Evolutionary conservation across 53 echinoderm and acorn worm species (phyloP).

Genomic region (Luidia sarsii): DNA sequence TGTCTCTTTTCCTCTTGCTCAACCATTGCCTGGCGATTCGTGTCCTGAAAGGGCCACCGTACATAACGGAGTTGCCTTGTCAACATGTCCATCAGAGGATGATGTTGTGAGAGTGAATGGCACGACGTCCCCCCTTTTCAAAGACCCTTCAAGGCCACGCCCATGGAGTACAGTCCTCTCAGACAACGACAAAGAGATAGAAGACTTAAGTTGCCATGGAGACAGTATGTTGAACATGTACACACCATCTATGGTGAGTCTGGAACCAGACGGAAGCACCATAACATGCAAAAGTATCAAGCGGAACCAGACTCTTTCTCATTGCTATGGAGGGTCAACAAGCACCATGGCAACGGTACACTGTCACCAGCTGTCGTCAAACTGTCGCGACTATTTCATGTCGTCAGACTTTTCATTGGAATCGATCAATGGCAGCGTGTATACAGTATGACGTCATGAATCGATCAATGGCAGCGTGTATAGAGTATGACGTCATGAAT

Average conservation of each 20-base stretch:
- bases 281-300: not conserved
- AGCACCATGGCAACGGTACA: not conserved
- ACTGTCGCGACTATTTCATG: not conserved
- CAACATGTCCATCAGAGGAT: too few relatives aligned
- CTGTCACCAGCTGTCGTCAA: not conserved
- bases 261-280: not conserved
- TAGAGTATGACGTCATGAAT: not conserved
- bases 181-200: not conserved
- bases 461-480: not conserved
- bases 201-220: not conserved
- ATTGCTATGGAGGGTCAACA: not conserved
- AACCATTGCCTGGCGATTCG: too few relatives aligned
- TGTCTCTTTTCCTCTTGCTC: too few relatives aligned
- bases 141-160: not conserved
- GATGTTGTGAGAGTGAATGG: too few relatives aligned
- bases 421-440: not conserved
- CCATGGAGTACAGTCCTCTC: not conserved
- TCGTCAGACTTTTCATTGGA: not conserved
- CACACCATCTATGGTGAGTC: not conserved
- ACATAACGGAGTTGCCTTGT: too few relatives aligned
- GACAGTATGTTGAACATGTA: not conserved
- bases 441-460: slow-evolving; percentile 9
- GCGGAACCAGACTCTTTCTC: not conserved
- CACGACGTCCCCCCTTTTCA: too few relatives aligned
- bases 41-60: too few relatives aligned